Conservation (phyloP, 2,888 invertebrate species). For the Drosophila mimetica region DNA sequence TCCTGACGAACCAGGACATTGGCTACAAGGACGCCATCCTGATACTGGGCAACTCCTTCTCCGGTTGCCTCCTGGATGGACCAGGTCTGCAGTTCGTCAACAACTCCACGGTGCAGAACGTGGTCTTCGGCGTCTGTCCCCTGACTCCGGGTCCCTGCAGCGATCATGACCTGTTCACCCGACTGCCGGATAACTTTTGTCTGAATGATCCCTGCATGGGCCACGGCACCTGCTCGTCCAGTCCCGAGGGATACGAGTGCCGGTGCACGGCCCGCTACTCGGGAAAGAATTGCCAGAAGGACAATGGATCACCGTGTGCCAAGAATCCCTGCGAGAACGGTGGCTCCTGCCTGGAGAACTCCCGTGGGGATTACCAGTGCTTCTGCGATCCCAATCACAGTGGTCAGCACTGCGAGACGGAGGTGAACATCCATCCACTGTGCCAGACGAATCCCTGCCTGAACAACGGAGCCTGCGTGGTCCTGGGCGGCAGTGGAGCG, state of each 20-base stretch:
- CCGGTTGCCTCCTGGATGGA: slow-evolving; percentile 93
- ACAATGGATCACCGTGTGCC: slow-evolving; percentile 90
- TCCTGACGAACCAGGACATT: slow-evolving; percentile 89
- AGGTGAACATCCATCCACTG: slow-evolving; percentile 88
- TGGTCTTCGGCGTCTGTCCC: slow-evolving; percentile 91
- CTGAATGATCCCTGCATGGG: slow-evolving; percentile 92
- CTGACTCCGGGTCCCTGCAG: slow-evolving; percentile 89
- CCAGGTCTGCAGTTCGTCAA: slow-evolving; percentile 92
- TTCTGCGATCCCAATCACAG: slow-evolving; percentile 88
- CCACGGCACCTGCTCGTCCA: slow-evolving; percentile 91
- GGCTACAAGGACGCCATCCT: slow-evolving; percentile 90
- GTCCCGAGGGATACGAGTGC: slow-evolving; percentile 91
- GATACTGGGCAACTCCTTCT: slow-evolving; percentile 92
- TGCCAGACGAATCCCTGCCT: slow-evolving; percentile 92
- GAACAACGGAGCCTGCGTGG: slow-evolving; percentile 91
- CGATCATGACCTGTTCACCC: slow-evolving; percentile 85
- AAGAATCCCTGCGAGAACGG: slow-evolving; percentile 90
- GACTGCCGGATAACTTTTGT: slow-evolving; percentile 89
- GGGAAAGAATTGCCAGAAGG: slow-evolving; percentile 94
- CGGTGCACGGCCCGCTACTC: slow-evolving; percentile 93
- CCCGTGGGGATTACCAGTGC: slow-evolving; percentile 89
- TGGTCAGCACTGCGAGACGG: slow-evolving; percentile 90
- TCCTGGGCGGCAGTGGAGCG: slow-evolving; percentile 86
- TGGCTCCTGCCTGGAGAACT: slow-evolving; percentile 89
- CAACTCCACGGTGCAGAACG: slow-evolving; percentile 87